Conservation (phyloP, 2,888 invertebrate genomes). For the Aspidiotus destructor region DNA sequence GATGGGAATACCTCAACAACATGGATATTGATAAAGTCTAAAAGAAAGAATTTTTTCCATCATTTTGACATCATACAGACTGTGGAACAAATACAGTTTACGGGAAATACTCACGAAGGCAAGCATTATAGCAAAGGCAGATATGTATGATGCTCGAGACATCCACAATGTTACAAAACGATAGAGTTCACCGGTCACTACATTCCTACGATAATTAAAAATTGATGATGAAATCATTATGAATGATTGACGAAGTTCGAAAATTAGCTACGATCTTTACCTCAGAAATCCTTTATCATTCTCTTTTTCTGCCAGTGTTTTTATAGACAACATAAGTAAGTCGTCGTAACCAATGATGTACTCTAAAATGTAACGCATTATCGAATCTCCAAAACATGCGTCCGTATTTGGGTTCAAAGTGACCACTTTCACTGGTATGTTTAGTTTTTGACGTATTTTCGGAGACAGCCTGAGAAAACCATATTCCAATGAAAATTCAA, state of each 20-base stretch:
- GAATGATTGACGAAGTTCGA: background rate
- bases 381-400: conserved; percentile 85
- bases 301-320: conserved; percentile 87
- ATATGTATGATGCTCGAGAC: conserved; percentile 86
- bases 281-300: conserved; percentile 90
- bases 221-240: background rate
- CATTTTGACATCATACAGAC: background rate
- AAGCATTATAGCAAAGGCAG: conserved; percentile 94
- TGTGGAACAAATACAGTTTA: background rate
- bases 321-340: conserved; percentile 90
- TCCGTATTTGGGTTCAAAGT: conserved; percentile 79
- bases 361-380: conserved; percentile 80
- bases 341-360: conserved; percentile 96
- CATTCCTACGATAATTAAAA: conserved; percentile 59
- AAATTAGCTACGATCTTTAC: conserved; percentile 43
- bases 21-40: conserved; percentile 98
- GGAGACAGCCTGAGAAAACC: conserved; percentile 87
- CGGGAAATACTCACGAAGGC: conserved; percentile 77
- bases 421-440: conserved; percentile 83
- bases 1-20: conserved; percentile 95
- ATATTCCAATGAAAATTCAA: conserved; percentile 95
- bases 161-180: conserved; percentile 97
- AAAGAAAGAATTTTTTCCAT: conserved; percentile 43
- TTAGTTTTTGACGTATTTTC: conserved; percentile 70
- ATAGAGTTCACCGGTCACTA: conserved; percentile 96